A percentile compares a stretch with the other conserved stretches of the same genome.
Conservation (phyloP, 2,888 invertebrate species). For the Liopterus haemorrhoidalis region DNA sequence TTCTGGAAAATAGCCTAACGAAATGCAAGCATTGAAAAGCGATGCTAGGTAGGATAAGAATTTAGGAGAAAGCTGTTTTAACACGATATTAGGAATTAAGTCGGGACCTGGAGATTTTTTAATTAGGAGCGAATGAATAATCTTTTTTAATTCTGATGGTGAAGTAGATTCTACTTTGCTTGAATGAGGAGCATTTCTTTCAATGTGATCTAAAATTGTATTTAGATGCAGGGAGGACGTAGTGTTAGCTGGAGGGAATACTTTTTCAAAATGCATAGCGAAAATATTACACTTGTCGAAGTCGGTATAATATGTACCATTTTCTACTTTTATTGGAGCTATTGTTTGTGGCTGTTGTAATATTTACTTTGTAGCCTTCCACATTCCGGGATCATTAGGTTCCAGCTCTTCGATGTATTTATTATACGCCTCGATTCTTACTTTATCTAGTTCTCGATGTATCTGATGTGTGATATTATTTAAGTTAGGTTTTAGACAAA, state of each 20-base stretch:
- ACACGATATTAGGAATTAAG: constrained; percentile 5
- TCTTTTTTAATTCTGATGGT: constrained; percentile 2
- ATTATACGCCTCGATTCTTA: constrained; percentile 13
- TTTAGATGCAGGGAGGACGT: neutral
- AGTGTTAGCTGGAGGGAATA: neutral
- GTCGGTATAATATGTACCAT: constrained; percentile 2
- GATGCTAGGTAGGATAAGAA: constrained; percentile 24
- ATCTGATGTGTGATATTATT: constrained; percentile 17
- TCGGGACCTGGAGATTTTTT: constrained; percentile 11
- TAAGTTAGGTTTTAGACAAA: constrained; percentile 8
- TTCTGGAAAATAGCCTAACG: constrained; percentile 25
- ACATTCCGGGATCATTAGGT: constrained; percentile 1
- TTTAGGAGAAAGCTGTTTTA: constrained; percentile 20
- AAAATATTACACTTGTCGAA: constrained; percentile 6
- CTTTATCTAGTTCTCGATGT: constrained; percentile 9
- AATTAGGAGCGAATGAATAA: constrained; percentile 6
- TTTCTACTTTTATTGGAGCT: neutral
- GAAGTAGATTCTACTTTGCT: neutral
- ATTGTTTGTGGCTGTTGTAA: constrained; percentile 6
- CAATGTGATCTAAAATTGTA: neutral
- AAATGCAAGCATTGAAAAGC: constrained; percentile 24
- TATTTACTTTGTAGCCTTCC: constrained; percentile 11
- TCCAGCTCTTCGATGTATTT: constrained; percentile 9
- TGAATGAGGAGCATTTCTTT: too few relatives aligned
- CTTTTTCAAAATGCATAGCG: constrained; percentile 1